A percentile compares a stretch with the other conserved stretches of the same genome.
Evolutionary conservation across 2,888 invertebrate genomes (phyloP).

Genomic region (Yponomeuta cagnagella): DNA sequence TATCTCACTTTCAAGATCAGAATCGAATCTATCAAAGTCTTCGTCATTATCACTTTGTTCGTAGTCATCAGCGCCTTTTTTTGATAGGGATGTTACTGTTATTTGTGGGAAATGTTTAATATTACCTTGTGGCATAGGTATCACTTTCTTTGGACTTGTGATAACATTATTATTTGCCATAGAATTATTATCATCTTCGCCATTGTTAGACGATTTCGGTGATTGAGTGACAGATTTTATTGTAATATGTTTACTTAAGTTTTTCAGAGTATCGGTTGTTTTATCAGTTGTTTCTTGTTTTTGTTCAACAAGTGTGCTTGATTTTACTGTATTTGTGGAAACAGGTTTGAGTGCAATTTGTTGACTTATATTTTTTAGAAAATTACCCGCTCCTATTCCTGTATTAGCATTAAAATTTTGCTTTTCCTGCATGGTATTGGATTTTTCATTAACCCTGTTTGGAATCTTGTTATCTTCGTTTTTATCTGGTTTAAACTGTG

Average conservation of each 20-base stretch:
- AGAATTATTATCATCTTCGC: constrained; percentile 1
- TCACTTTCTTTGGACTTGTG: not conserved
- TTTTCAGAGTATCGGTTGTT: constrained; percentile 31
- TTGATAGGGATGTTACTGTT: not conserved
- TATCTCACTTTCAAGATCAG: not conserved
- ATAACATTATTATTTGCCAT: not conserved
- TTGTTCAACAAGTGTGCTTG: constrained; percentile 18
- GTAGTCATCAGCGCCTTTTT: not conserved
- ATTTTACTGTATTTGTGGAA: constrained; percentile 15
- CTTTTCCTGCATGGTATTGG: not conserved
- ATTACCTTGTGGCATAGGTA: not conserved
- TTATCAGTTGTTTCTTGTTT: constrained; percentile 19
- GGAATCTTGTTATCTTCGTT: not conserved
- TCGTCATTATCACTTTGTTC: not conserved
- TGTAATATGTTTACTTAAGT: constrained; percentile 39
- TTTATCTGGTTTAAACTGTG: not conserved
- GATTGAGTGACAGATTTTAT: constrained; percentile 31
- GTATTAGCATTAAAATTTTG: not conserved
- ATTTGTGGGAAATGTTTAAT: not conserved
- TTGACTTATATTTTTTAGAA: constrained; percentile 46
- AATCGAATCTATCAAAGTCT: not conserved
- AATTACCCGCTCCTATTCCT: not conserved
- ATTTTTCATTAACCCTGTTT: not conserved
- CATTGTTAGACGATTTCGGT: constrained; percentile 12
- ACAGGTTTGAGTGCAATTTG: constrained; percentile 50